Evolutionary conservation across 1,140 invertebrate genomes (phyloP).

Genomic region (Zaprionus kolodkinae): DNA sequence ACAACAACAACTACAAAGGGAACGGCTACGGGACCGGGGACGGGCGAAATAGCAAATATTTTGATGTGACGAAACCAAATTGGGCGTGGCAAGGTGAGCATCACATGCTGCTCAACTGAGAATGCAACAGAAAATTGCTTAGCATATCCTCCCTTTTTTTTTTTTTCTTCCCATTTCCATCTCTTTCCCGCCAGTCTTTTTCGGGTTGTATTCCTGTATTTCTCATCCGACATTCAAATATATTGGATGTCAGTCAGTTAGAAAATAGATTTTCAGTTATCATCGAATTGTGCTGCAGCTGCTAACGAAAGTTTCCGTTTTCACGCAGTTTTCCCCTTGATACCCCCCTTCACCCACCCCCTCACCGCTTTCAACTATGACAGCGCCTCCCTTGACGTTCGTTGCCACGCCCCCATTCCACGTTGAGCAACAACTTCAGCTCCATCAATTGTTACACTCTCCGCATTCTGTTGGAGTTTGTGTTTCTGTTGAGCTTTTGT

Average conservation of each 20-base stretch:
- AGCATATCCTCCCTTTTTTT: slow-evolving; percentile 28
- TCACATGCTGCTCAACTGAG: slow-evolving; percentile 21
- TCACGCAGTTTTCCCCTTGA: background rate
- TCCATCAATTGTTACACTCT: slow-evolving; percentile 30
- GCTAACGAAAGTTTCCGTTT: slow-evolving; percentile 31
- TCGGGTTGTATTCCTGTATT: too few species aligned
- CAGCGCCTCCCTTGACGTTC: background rate
- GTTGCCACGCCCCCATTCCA: too few species aligned
- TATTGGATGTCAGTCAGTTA: slow-evolving; percentile 56
- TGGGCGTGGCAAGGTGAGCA: slow-evolving; percentile 59
- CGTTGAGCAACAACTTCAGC: slow-evolving; percentile 5
- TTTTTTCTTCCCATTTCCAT: too few species aligned
- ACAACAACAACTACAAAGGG: slow-evolving; percentile 40
- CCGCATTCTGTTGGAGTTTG: slow-evolving; percentile 18
- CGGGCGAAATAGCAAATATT: slow-evolving; percentile 64
- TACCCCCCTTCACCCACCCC: too few species aligned
- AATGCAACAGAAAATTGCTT: slow-evolving; percentile 40
- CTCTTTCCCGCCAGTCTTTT: too few species aligned
- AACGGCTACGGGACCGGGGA: slow-evolving; percentile 6
- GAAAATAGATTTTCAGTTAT: slow-evolving; percentile 62
- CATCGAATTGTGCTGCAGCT: slow-evolving; percentile 44
- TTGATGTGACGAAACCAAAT: slow-evolving; percentile 76
- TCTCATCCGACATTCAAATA: slow-evolving; percentile 34
- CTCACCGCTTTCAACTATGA: background rate
- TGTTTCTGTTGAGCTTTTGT: slow-evolving; percentile 42